Evolutionary conservation across 2,888 invertebrate genomes (phyloP).

Genomic region (Odontocolon sp.): DNA sequence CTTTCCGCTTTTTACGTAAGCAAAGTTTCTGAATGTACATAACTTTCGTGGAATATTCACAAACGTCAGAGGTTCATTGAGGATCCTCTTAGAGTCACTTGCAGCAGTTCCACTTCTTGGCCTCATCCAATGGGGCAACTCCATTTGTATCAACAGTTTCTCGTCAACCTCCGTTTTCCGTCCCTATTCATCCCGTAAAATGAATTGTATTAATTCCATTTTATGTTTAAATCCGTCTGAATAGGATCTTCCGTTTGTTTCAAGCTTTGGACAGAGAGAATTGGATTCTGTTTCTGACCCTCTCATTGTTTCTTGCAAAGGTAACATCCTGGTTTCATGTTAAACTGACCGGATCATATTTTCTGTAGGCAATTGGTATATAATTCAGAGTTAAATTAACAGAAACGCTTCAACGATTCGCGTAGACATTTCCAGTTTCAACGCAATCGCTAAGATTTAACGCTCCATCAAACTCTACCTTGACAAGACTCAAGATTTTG

Average conservation of each 20-base stretch:
- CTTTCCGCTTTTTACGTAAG: slow-evolving; percentile 62
- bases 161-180: neutral
- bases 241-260: neutral
- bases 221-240: neutral
- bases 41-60: slow-evolving; percentile 16
- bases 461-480: too few relatives aligned
- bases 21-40: slow-evolving; percentile 68
- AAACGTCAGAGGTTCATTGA: slow-evolving; percentile 1
- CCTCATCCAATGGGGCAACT: neutral
- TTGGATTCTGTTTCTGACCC: neutral
- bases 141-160: neutral
- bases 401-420: too few relatives aligned
- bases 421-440: too few relatives aligned
- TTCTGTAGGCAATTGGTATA: neutral
- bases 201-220: neutral
- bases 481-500: too few relatives aligned
- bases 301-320: too few relatives aligned
- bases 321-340: slow-evolving; percentile 16
- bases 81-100: slow-evolving; percentile 28
- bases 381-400: neutral
- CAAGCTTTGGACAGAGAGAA: neutral
- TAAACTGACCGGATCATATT: neutral
- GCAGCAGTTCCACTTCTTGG: neutral
- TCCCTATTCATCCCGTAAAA: neutral
- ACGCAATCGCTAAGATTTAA: too few relatives aligned